These are phyloP conservation scores for Acleris sparsana DNA, from an alignment of 2,888 invertebrate genomes.

Conservation along the genomic window DNA sequence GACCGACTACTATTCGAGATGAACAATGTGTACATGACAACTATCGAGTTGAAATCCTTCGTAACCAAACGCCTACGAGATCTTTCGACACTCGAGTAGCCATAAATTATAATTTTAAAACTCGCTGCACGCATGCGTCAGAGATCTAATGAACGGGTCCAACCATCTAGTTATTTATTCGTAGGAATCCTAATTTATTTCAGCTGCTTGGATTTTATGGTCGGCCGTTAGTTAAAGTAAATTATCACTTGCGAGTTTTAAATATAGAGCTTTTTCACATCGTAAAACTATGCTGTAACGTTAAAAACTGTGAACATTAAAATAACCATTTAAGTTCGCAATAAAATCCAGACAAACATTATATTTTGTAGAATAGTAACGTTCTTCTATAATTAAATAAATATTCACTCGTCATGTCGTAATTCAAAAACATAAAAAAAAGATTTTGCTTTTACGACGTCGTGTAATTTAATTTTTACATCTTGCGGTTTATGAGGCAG, in stretches of 20 bases:
- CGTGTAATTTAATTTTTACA: no score
- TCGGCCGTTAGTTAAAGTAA: constrained; percentile 7
- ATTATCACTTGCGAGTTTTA: constrained; percentile 8
- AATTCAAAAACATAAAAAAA: no score
- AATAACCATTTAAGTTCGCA: no score
- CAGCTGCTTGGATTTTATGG: constrained; percentile 25
- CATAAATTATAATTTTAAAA: constrained; percentile 80
- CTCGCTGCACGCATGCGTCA: constrained; percentile 55
- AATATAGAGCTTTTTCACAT: background rate
- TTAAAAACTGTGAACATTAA: background rate
- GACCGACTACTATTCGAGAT: constrained; percentile 30
- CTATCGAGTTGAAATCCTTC: constrained; percentile 32
- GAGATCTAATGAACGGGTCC: constrained; percentile 52
- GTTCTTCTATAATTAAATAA: no score
- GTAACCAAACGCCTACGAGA: constrained; percentile 62
- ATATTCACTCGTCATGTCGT: no score
- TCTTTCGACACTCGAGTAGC: constrained; percentile 78
- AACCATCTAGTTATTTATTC: constrained; percentile 36
- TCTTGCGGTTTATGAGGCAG: no score
- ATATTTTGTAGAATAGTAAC: no score
- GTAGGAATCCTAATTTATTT: constrained; percentile 33
- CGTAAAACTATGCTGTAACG: background rate
- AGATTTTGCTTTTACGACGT: no score
- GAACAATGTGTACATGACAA: constrained; percentile 36
- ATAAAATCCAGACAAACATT: no score